phyloP scores from a whole-genome alignment of 2,113 vertebrate genomes.

The Chrysemys picta region DNA sequence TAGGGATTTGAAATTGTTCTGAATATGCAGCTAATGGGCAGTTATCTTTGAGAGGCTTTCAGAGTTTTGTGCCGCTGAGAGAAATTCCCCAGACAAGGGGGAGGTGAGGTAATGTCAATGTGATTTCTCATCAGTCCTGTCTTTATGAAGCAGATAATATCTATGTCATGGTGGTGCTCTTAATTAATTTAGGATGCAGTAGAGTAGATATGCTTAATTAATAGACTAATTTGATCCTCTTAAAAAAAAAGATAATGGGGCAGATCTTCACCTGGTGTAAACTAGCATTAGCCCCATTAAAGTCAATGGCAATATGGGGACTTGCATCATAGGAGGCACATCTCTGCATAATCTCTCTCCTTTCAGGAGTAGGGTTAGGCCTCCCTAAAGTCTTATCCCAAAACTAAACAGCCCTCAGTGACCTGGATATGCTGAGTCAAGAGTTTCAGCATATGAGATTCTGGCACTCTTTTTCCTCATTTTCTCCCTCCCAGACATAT shows the following conservation, averaged over 20 bases:
- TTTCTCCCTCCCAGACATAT: not conserved
- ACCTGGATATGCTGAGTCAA: not conserved
- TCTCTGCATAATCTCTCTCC: not conserved
- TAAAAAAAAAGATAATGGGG: not conserved
- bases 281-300: not conserved
- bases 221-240: not conserved
- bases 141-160: slow-evolving; percentile 25
- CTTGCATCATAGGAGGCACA: not conserved
- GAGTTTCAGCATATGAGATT: not conserved
- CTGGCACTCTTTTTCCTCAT: not conserved
- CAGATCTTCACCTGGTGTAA: not conserved
- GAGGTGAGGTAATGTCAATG: slow-evolving; percentile 1
- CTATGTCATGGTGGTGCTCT: not conserved
- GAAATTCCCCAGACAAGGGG: not conserved
- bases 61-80: not conserved
- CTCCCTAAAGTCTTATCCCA: too few relatives aligned
- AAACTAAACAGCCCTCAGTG: not conserved
- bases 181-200: not conserved
- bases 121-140: not conserved
- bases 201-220: slow-evolving; percentile 8
- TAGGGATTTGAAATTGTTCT: not conserved
- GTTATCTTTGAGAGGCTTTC: slow-evolving; percentile 2
- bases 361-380: not conserved
- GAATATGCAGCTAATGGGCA: slow-evolving; percentile 27
- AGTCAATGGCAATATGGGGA: not conserved